phyloP scores from a whole-genome alignment of 2,888 invertebrate genomes.

The Trichogramma evanescens region DNA sequence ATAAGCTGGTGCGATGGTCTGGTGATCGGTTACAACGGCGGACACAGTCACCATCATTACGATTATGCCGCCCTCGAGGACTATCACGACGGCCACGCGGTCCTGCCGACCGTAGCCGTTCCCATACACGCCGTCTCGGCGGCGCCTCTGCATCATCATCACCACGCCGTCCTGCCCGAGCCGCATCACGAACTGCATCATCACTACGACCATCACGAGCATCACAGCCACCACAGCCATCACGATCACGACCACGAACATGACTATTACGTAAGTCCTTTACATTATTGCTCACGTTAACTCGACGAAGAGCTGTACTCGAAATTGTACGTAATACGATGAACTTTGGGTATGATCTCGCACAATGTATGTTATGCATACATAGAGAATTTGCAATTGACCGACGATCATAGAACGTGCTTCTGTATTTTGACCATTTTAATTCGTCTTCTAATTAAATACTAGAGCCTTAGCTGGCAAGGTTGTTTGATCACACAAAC shows the following conservation, averaged over 20 bases:
- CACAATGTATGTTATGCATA: no score
- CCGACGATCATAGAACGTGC: no score
- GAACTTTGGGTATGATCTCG: no score
- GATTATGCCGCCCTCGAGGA: conserved; percentile 37
- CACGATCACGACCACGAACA: conserved; percentile 36
- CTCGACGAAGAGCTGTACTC: no score
- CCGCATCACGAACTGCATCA: conserved; percentile 16
- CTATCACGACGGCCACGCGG: conserved; percentile 37
- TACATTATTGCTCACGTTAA: no score
- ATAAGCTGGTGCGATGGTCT: conserved; percentile 34
- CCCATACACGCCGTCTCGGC: conserved; percentile 43
- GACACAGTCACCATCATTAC: conserved; percentile 30
- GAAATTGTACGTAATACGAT: no score
- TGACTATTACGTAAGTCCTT: conserved; percentile 41
- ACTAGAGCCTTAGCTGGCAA: no score
- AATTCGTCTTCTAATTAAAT: no score
- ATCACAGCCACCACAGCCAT: conserved; percentile 34
- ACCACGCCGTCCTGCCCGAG: conserved; percentile 18
- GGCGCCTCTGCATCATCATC: conserved; percentile 32
- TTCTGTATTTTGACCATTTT: no score
- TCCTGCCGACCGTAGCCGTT: conserved; percentile 41
- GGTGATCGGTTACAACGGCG: conserved; percentile 40
- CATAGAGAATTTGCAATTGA: no score
- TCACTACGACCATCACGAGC: conserved; percentile 25
- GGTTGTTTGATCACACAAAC: no score